A percentile compares a stretch with the other conserved stretches of the same genome.
Conservation (phyloP, 2,113 vertebrate genomes). For the Cervus canadensis region DNA sequence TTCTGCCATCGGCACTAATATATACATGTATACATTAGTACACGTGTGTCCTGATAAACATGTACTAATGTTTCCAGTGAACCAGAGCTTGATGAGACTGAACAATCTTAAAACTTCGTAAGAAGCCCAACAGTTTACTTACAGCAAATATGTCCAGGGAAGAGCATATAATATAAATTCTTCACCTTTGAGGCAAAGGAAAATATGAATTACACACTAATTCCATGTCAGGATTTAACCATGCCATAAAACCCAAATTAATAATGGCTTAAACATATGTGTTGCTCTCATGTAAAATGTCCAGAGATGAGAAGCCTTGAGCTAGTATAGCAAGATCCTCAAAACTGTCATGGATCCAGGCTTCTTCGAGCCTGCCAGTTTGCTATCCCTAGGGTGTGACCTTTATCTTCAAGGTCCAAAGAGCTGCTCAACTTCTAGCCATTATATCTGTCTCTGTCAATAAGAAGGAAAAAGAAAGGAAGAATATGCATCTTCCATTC, state of each 20-base stretch:
- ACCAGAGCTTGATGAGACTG: neutral
- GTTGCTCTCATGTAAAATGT: neutral
- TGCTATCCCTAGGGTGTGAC: neutral
- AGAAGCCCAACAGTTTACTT: neutral
- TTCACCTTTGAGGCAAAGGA: constrained; percentile 27
- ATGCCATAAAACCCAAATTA: neutral
- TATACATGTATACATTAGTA: neutral
- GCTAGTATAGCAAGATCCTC: neutral
- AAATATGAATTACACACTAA: neutral
- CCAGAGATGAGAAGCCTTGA: neutral
- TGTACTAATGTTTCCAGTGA: neutral
- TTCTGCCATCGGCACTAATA: neutral
- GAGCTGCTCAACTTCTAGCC: neutral
- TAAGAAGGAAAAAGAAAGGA: neutral
- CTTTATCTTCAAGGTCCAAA: neutral
- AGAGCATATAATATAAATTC: neutral
- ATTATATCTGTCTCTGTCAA: neutral
- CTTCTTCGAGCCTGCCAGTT: neutral
- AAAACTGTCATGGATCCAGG: neutral
- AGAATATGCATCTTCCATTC: neutral
- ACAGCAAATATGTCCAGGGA: neutral
- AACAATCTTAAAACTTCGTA: neutral
- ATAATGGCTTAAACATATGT: neutral
- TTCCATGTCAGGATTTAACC: neutral
- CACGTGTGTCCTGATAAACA: neutral